Evolutionary conservation across 2,113 vertebrate species (phyloP).

Genomic region (Tapirus terrestris): DNA sequence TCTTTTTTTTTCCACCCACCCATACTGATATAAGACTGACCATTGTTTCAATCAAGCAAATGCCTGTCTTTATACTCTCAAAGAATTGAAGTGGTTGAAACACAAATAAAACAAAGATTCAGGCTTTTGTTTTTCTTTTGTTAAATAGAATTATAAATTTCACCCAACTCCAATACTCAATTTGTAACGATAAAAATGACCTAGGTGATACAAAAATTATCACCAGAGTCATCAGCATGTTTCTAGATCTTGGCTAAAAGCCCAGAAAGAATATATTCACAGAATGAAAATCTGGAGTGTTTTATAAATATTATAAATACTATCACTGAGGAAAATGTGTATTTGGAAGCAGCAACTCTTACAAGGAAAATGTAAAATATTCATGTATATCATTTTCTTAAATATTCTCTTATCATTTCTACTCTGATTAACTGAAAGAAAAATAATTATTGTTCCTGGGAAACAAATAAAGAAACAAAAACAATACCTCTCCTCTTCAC

Average conservation of each 20-base stretch:
- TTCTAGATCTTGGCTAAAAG: slow-evolving; percentile 42
- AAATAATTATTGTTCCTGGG: neutral
- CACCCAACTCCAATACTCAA: neutral
- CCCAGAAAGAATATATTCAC: slow-evolving; percentile 54
- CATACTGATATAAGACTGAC: neutral
- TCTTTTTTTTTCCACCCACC: neutral
- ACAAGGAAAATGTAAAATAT: neutral
- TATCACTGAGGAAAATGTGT: neutral
- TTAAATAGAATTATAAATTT: slow-evolving; percentile 38
- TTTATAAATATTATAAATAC: slow-evolving; percentile 58
- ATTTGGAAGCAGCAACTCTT: neutral
- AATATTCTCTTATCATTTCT: neutral
- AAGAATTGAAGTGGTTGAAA: neutral
- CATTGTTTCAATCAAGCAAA: neutral
- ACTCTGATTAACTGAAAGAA: neutral
- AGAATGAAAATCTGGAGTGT: slow-evolving; percentile 48
- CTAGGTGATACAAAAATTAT: neutral
- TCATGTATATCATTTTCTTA: neutral
- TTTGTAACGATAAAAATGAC: slow-evolving; percentile 30
- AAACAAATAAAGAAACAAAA: neutral
- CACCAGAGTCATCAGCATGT: slow-evolving; percentile 35
- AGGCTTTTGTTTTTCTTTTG: neutral
- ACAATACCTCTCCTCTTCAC: neutral
- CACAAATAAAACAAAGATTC: neutral
- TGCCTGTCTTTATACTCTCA: neutral